Conservation (phyloP, 35 echinoderm and acorn worm species). For the Lytechinus variegatus region DNA sequence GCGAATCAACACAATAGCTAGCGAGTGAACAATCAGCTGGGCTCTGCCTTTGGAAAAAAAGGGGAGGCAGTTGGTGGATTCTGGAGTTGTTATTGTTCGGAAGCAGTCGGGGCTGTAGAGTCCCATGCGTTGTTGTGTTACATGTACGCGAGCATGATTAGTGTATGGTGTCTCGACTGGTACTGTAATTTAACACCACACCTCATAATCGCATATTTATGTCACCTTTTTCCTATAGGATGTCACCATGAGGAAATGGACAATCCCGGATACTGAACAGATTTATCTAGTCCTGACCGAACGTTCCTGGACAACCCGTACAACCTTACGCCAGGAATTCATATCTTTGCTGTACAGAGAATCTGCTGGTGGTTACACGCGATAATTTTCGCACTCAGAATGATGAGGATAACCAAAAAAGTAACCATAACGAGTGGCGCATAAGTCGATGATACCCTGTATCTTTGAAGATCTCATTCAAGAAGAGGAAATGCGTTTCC, state of each 20-base stretch:
- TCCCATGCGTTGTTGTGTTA: neutral
- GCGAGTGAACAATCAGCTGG: neutral
- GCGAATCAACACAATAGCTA: neutral
- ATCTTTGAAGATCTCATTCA: too few species aligned
- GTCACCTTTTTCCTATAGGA: neutral
- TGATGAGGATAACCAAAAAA: too few species aligned
- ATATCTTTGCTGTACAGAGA: too few species aligned
- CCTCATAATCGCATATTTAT: too few species aligned
- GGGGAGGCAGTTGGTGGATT: neutral
- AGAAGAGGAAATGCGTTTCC: too few species aligned
- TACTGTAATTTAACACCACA: neutral
- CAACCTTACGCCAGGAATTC: too few species aligned
- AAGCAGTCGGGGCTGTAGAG: neutral
- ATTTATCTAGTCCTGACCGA: neutral
- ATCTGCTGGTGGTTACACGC: too few species aligned
- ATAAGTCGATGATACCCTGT: too few species aligned
- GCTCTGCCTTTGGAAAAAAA: neutral
- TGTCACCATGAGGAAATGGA: neutral
- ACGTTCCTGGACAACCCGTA: neutral
- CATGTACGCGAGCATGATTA: neutral
- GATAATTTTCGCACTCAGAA: too few species aligned
- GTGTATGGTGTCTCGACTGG: neutral
- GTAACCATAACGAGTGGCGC: too few species aligned
- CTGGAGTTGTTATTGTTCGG: neutral
- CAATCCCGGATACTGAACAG: neutral